Evolutionary conservation across 2,888 invertebrate genomes (phyloP), one percentile per base, ranked within the genome.

Genomic region (Pterobdella sp.): DNA sequence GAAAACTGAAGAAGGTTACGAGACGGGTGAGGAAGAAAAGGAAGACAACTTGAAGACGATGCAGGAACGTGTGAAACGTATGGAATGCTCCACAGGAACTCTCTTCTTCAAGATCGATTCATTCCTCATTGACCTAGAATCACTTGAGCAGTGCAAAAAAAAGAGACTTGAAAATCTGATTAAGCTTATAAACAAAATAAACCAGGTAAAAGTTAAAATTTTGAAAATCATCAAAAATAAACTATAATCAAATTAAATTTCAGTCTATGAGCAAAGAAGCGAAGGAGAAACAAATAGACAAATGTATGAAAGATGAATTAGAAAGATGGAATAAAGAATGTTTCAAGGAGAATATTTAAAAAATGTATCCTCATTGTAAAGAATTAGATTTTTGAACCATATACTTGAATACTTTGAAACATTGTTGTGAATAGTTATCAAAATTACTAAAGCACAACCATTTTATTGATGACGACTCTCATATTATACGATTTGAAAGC

Each of bases 261-360:
- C 7, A 42, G 42, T 42, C 18, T 18, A 42, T 18, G n/a, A n/a
- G 60, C 60, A 56, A n/a, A n/a, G 60, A 56, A 3, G 14, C 4
- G n/a, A 26, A 26, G 60, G 60, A 56, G 60, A 56, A 22, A n/a
- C 60, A 56, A 26, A 22, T 56, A 26, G 60, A 56, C 7, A 56
- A 56, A 26, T 22, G 4, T 4, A 56, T 56, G 60, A 56, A 56
- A 26, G 60, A 56, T 4, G 60, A 56, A 26, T n/a, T 26, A 26
- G 60, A 56, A 22, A 4, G 60, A n/a, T 56, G 60, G 60, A 56
- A 56, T 22, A 56, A n/a, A 56, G 60, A 56, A 22, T 56, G 60
- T 56, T 56, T 56, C 60, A n/a, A n/a, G n/a, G n/a, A n/a, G n/a
- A n/a, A n/a, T n/a, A n/a, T n/a, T n/a, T n/a, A n/a, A n/a, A n/a